A percentile compares a stretch with the other conserved stretches of the same genome.
phyloP scores from a whole-genome alignment of 2,797 vertebrate species.

The Labroides dimidiatus region DNA sequence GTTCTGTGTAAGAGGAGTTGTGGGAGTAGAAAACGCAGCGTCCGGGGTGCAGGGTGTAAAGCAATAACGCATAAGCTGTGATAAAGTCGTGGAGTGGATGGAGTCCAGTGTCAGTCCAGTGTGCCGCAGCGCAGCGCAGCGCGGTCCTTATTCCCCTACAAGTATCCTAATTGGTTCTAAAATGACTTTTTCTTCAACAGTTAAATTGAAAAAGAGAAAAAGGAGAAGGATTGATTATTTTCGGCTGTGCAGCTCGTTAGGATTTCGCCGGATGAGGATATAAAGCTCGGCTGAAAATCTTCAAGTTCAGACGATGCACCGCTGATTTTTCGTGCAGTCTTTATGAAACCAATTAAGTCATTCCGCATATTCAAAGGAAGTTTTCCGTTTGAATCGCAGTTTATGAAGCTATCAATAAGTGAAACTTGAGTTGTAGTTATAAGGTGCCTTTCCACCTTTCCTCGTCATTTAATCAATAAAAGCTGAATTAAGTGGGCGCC shows the following conservation, averaged over 20 bases:
- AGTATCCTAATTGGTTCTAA: slow-evolving; percentile 47
- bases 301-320: slow-evolving; percentile 55
- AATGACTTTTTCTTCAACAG: slow-evolving; percentile 22
- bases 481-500: slow-evolving; percentile 32
- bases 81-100: slow-evolving; percentile 56
- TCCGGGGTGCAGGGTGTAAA: background rate
- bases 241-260: background rate
- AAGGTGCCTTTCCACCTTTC: slow-evolving; percentile 17
- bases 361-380: background rate
- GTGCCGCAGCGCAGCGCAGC: slow-evolving; percentile 19
- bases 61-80: slow-evolving; percentile 5
- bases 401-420: slow-evolving; percentile 7
- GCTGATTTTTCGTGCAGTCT: slow-evolving; percentile 7
- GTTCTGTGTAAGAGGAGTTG: slow-evolving; percentile 19
- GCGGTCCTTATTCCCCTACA: slow-evolving; percentile 26
- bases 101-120: slow-evolving; percentile 30
- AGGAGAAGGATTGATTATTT: background rate
- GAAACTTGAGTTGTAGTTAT: slow-evolving; percentile 32
- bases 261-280: slow-evolving; percentile 5
- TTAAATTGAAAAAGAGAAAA: slow-evolving; percentile 20
- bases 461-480: slow-evolving; percentile 38
- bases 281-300: slow-evolving; percentile 4
- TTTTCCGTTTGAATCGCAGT: background rate
- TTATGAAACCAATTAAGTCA: slow-evolving; percentile 2
- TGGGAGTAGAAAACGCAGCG: slow-evolving; percentile 3